Evolutionary conservation across 2,113 vertebrate genomes (phyloP), one percentile per base, ranked within the genome.

Genomic region (Dryoscopus gambensis): DNA sequence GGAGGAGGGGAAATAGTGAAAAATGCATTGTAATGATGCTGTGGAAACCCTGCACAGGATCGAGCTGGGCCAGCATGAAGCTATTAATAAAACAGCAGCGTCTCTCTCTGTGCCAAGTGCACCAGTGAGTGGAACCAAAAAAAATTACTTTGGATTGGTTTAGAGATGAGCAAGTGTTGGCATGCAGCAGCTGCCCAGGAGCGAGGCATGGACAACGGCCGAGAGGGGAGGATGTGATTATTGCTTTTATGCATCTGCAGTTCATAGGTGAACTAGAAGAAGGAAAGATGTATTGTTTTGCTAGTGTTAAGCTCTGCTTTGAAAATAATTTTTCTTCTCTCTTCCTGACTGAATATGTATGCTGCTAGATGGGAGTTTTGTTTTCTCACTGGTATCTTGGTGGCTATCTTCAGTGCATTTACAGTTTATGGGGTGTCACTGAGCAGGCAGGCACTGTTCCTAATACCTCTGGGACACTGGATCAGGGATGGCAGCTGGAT

Each of bases 31-130:
- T 96, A 94, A 93, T 0, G 35, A 69, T 85, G 68, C 88, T 94
- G 85, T 92, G 88, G 83, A 92, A 95, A 56, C 56, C 69, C 60
- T 90, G 83, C 71, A 67, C 52, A 84, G 80, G 64, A 37, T 56
- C 15, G 53, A 96, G 96, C 76, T 75, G 84, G 95, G 95, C 92
- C 90, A 89, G 83, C 80, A 37, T 15, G 60, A 70, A 90, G 85
- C 92, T 90, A 93, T 96, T 96, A 96, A 94, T 96, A 96, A 94
- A 88, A 42, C 88, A 95, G 90, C 88, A 89, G 85, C 59, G 90
- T 49, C 24, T 92, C 28, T 89, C 33, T 55, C 57, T n/a, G 25
- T 93, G 95, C 96, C 93, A 96, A 84, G 64, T 60, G n/a, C 64
- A 0, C 90, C 92, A 91, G 81, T 64, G 88, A 89, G 85, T 52